A percentile compares a stretch with the other conserved stretches of the same genome.
phyloP scores from a whole-genome alignment of 2,888 invertebrate species.

The Drosophila rubida region DNA sequence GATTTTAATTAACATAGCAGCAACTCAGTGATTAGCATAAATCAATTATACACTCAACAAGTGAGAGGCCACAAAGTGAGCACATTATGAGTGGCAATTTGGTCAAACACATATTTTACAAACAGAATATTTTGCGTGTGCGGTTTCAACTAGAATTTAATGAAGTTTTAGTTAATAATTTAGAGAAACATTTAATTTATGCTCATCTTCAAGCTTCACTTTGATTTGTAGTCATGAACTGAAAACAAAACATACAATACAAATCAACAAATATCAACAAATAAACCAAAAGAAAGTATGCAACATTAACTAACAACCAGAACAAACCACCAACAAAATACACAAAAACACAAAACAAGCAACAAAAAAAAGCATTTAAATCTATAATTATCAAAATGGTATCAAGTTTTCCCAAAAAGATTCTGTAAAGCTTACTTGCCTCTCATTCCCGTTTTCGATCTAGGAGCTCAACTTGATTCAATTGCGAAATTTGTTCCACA shows the following conservation, averaged over 20 bases:
- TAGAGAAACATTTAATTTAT: slow-evolving; percentile 27
- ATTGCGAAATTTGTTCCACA: slow-evolving; percentile 84
- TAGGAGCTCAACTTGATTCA: slow-evolving; percentile 85
- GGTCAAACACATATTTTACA: neutral
- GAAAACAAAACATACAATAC: slow-evolving; percentile 49
- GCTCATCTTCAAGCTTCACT: slow-evolving; percentile 43
- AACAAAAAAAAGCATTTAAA: slow-evolving; percentile 45
- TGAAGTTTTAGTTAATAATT: slow-evolving; percentile 21
- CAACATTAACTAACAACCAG: slow-evolving; percentile 78
- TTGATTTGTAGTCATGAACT: slow-evolving; percentile 65
- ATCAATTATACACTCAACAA: slow-evolving; percentile 63
- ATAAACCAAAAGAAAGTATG: slow-evolving; percentile 78
- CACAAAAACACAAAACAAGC: slow-evolving; percentile 49
- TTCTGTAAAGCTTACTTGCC: slow-evolving; percentile 85
- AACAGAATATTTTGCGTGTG: slow-evolving; percentile 51
- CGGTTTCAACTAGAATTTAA: slow-evolving; percentile 34
- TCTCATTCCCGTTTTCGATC: slow-evolving; percentile 85
- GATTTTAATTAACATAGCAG: slow-evolving; percentile 48
- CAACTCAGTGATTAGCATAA: slow-evolving; percentile 55
- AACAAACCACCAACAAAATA: slow-evolving; percentile 65
- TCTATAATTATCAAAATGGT: slow-evolving; percentile 77
- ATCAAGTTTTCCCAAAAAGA: slow-evolving; percentile 85
- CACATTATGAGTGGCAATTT: slow-evolving; percentile 4
- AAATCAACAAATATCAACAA: slow-evolving; percentile 48
- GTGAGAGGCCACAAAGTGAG: slow-evolving; percentile 39